These are phyloP conservation scores for Oceanodroma leucorhoa DNA, from an alignment of 2,797 vertebrate species.

Conservation along the genomic window DNA sequence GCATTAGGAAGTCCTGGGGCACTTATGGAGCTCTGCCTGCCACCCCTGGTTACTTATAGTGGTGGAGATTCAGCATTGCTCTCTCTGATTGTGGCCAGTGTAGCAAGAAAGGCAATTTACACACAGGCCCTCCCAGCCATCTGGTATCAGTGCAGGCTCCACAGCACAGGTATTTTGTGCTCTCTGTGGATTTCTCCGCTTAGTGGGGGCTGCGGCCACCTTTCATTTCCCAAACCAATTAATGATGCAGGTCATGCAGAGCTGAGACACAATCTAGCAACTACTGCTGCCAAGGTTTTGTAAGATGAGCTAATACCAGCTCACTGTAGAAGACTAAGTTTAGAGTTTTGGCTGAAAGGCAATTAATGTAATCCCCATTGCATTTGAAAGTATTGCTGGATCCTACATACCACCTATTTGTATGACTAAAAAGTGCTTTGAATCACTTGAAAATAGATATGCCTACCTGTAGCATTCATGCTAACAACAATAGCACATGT, in stretches of 20 bases:
- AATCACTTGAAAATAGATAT: neutral
- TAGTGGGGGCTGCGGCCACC: neutral
- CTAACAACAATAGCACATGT: neutral
- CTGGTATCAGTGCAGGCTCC: neutral
- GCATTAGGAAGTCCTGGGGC: neutral
- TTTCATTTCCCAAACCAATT: neutral
- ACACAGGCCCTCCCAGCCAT: neutral
- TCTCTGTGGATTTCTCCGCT: neutral
- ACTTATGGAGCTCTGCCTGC: fast-evolving
- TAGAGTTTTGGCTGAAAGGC: neutral
- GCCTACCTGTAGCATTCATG: neutral
- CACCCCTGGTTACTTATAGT: neutral
- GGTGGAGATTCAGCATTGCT: neutral
- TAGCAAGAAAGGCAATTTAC: neutral
- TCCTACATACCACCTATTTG: neutral
- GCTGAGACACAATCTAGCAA: neutral
- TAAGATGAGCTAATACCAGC: neutral
- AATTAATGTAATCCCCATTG: neutral
- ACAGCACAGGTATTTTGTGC: neutral
- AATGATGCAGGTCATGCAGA: neutral
- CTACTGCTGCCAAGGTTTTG: neutral
- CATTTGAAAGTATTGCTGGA: neutral
- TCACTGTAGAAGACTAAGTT: neutral
- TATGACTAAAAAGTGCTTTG: neutral
- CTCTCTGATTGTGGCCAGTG: neutral